Base-by-base conservation (phyloP, 2,888 invertebrate genomes). In the Epirrhoe tristata region DNA sequence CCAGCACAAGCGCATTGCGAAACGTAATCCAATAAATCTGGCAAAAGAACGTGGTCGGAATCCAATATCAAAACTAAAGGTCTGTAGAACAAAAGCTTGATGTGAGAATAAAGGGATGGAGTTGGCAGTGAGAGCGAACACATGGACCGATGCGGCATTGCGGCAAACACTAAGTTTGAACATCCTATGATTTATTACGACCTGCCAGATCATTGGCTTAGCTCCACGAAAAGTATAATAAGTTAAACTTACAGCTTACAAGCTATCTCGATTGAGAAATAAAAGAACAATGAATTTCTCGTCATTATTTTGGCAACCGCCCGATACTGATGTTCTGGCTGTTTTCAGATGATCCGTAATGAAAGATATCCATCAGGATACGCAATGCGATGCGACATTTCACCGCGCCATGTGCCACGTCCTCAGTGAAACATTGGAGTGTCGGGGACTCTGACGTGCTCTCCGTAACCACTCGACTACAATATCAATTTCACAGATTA, bases 401-500 rank as follows among this genome's bases (percentile, higher is more conserved):
- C 8, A 34, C 58, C 67, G 67, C 48, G 24, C 56, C 52, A 48
- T 63, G 68, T 63, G 61, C 58, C 63, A 32, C 61, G 63, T 66
- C 73, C 58, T 43, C 77, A 71, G 79, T 88, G 89, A 89, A 88
- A 88, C 85, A 88, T 89, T 88, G 84, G 81, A 72, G 78, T 83
- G 89, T 86, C 88, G 81, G 74, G 72, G 60, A 61, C 73, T 74
- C 77, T 85, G 88, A 85, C 87, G 79, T 78, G 77, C 71, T 66
- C 73, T 74, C 72, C 70, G 74, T 63, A 63, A 74, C 73, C 71
- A 76, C 69, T 73, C 73, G 78, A 17, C 39, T 43, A 55, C 77
- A 80, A 82, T 86, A 87, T 88, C 84, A 84, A 85, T 88, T 87
- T 84, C 82, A 80, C 75, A 77, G 78, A 83, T 83, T 81, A 81